These are phyloP conservation scores for Agonum fuliginosum DNA, from an alignment of 2,888 invertebrate genomes.

Conservation along the genomic window DNA sequence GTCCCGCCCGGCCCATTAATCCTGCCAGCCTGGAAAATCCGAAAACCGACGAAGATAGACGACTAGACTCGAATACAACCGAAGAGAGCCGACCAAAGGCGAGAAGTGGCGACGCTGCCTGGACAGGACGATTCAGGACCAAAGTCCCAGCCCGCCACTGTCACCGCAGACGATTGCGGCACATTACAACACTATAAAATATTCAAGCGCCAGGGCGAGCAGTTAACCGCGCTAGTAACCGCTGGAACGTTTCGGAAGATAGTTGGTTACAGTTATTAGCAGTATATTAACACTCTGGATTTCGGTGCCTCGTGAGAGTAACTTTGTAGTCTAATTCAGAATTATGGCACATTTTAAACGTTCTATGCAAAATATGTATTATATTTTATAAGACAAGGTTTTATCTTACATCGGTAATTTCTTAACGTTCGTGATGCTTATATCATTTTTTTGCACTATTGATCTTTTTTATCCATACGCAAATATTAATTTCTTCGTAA, in stretches of 20 bases:
- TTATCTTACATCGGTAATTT: too few relatives aligned
- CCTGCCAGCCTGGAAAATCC: conserved; percentile 60
- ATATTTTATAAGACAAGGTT: too few relatives aligned
- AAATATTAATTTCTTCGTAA: too few relatives aligned
- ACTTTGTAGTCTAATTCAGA: background rate
- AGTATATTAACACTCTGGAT: conserved; percentile 35
- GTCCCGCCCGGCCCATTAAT: conserved; percentile 74
- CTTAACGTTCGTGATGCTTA: too few relatives aligned
- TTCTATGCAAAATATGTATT: too few relatives aligned
- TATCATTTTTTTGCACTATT: too few relatives aligned
- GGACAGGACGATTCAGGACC: background rate
- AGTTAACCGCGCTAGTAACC: conserved; percentile 23
- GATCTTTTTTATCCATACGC: too few relatives aligned
- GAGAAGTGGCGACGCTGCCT: conserved; percentile 3
- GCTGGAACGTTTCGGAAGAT: conserved; percentile 22
- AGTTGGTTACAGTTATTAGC: conserved; percentile 32
- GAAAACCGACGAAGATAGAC: background rate
- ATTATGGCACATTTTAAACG: background rate
- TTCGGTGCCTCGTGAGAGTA: background rate
- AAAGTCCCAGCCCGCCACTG: conserved; percentile 46
- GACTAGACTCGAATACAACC: conserved; percentile 15
- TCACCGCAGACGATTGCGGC: conserved; percentile 66
- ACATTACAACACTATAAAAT: conserved; percentile 57
- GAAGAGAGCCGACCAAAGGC: background rate
- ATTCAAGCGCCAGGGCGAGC: conserved; percentile 34